Evolutionary conservation across 92 coral and sea anemone species (phyloP), one percentile per base, ranked within the genome.

Genomic region (Pocillopora meandrina): DNA sequence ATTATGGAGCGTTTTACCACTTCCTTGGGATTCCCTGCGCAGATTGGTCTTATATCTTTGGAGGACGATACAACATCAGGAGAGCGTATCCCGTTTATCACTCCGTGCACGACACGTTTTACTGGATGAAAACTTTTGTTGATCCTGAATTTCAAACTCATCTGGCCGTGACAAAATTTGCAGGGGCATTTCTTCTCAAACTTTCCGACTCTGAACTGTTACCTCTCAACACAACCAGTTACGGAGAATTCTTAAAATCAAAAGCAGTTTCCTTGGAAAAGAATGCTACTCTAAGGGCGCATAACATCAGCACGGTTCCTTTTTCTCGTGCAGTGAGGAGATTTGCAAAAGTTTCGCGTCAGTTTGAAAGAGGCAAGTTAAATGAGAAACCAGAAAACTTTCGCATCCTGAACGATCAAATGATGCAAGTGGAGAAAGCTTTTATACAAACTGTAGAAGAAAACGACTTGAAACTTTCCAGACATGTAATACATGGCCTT

Each of bases 31-130:
- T 95, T 3, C 95, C 98, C 10, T 72, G 91, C 74, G 60, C 93
- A 11, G 98, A 95, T 49, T 26, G 92, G 26, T 76, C 81, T 14
- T 95, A 95, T 71, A 70, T 14, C 26, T 92, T 92, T 31, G 52
- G 52, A 42, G 52, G 52, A 42, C 56, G 34, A 13, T 82, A 90
- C 35, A 81, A 60, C 82, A 76, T 61, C 15, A 84, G 75, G 19
- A 80, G 65, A 18, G 78, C 75, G 34, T 84, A 86, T 56, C 98
- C 98, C 55, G 94, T 95, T 73, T 93, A 93, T 31, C 98, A 95
- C 77, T 72, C 98, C 5, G 93, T 90, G 9, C 96, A 95, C 61
- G 98, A 95, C 67, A 95, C 98, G 3, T 95, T 93, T 82, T 92
- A 94, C 83, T 87, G 93, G 91, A 90, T 85, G 55, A 93, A 94